Evolutionary conservation across 2,797 vertebrate species (phyloP), one percentile per base, ranked within the genome.

Genomic region (Trichosurus vulpecula): DNA sequence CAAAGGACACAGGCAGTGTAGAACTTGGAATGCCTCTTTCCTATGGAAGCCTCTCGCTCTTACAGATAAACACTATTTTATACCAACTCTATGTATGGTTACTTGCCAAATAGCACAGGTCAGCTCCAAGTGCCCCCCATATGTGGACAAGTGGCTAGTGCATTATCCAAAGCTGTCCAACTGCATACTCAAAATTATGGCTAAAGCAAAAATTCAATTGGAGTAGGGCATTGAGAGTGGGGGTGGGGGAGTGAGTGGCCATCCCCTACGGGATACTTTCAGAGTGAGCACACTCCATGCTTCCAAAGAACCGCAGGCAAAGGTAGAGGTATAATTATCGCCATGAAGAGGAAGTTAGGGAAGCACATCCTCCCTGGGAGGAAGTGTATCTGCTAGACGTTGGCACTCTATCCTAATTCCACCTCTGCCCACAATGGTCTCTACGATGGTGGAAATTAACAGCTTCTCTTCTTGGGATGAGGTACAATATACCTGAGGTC

Each of bases 1-100:
- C 96, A 97, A 97, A 96, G 92, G 96, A 96, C 91, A 91, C 52
- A 47, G 74, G 95, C 93, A 97, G 61, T 95, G 58, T 81, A 95
- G 16, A 56, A 97, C 58, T 87, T 96, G 92, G 92, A 96, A 95
- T 91, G 81, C 95, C 52, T 90, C 56, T 81, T 89, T 97, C 91
- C 90, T 96, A 47, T 90, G 52, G 53, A 95, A 94, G 51, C 52
- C 93, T 96, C 96, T 97, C 94, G 52, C 56, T 97, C 11, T 96
- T 92, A 90, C 13, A 55, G 93, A 94, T 95, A 93, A 51, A 27
- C 9, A 94, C n/a, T 35, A 91, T n/a, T 97, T 97, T 94, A 93
- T 19, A 66, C 19, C 56, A 47, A 74, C 58, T 61, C 0, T 51
- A 27, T 11, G n/a, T 9, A 81, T 25, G n/a, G 91, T 95, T 89